Evolutionary conservation across 1,140 invertebrate species (phyloP), one percentile per base, ranked within the genome.

Genomic region (Calliphora vicina): DNA sequence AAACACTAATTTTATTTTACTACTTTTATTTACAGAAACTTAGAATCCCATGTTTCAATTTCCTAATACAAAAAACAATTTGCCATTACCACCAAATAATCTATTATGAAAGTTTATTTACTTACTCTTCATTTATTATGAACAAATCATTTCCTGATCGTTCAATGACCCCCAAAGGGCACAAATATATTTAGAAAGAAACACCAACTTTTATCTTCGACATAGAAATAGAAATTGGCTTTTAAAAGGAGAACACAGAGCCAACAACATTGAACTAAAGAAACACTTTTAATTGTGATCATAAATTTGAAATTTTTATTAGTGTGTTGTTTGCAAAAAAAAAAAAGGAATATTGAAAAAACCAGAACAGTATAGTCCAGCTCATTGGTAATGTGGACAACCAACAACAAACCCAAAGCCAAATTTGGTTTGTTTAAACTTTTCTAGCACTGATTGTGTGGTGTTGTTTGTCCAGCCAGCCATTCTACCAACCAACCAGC

Each of bases 271-370:
- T 6, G 45, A 8, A 50, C 45, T 12, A 50, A 25, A 67, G 61
- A 67, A 67, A 67, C 61, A 67, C 25, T 67, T 67, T 67, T 67
- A 67, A 67, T 67, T 67, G 61, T 67, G 61, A 67, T 67, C 61
- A 67, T 67, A 67, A 67, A 67, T 67, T 67, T 67, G n/a, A 67
- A 67, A 67, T 67, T 67, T 67, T 67, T 67, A 67, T 67, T 67
- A 25, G 61, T 67, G 8, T 67, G 35, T 5, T 35, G 35, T 35
- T 35, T 67, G 61, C 23, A 20, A 20, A 67, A 67, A 23, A 25
- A 0, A 23, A 57, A 57, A 67, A 67, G 8, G 61, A 67, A 67
- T 23, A 67, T 23, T 23, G 8, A 57, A 57, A 50, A 57, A 57
- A 57, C 45, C 13, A 57, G 13, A 57, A 57, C n/a, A 57, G 6